Percentiles rank a stretch among this genome's conserved stretches.
These are phyloP conservation scores for Drosophila cognata DNA, from an alignment of 2,888 invertebrate species.

Conservation along the genomic window DNA sequence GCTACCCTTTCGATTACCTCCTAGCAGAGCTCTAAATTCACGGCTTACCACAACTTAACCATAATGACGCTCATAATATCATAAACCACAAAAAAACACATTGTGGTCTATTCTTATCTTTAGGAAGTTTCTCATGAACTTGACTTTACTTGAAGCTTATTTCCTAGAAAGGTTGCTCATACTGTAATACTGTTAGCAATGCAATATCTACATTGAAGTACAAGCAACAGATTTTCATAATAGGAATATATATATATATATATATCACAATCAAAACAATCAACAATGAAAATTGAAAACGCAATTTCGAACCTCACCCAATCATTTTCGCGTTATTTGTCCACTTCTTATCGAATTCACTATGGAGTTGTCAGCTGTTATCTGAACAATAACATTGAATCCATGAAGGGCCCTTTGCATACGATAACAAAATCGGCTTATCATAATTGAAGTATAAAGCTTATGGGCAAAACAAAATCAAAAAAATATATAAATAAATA, in stretches of 20 bases:
- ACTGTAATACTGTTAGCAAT: neutral
- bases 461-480: neutral
- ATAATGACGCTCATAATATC: neutral
- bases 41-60: neutral
- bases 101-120: neutral
- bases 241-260: neutral
- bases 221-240: neutral
- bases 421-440: neutral
- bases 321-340: constrained; percentile 36
- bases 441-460: neutral
- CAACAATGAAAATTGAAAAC: constrained; percentile 22
- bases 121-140: neutral
- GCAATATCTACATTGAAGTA: too few relatives aligned
- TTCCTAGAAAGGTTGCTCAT: neutral
- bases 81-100: neutral
- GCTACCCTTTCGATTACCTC: neutral
- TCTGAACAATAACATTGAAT: constrained; percentile 23
- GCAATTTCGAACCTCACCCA: constrained; percentile 31
- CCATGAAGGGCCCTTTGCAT: constrained; percentile 17
- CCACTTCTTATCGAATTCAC: constrained; percentile 8
- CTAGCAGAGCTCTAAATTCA: neutral
- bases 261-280: neutral
- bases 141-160: neutral
- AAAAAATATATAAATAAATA: too few relatives aligned
- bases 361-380: neutral